Base-by-base conservation (phyloP, 2,113 vertebrate genomes). In the Sylvietta virens region DNA sequence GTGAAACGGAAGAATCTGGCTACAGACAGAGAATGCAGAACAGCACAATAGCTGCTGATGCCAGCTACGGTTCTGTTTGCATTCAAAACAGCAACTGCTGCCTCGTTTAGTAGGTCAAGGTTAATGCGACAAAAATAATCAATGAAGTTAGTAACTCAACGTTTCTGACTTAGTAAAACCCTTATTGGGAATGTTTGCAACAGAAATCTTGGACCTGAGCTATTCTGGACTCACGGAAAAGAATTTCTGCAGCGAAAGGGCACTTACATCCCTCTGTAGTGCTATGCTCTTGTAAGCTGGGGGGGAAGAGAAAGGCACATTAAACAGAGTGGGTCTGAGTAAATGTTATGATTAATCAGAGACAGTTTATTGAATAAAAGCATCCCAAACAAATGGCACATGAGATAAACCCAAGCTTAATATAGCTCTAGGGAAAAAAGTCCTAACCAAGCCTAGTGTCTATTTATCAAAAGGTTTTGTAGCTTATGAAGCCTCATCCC, bases 101-200 rank as follows among this genome's bases (percentile, higher is more conserved):
- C 65, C 88, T 93, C 47, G 27, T 70, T 89, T 89, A 87, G 58
- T 48, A 83, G 89, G 62, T 92, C 88, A 95, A 96, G 94, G 96
- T 92, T 89, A 97, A 90, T 48, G n/a, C 54, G 79, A 94, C 92
- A 93, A 88, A 94, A 96, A 80, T 51, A 92, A 95, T 94, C 94
- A 95, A 94, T 93, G 48, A 74, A 85, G 66, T 69, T 57, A 88
- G 54, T 15, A 78, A 78, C 6, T 17, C 47, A 48, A n/a, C 1
- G 11, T 45, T 83, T 74, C 69, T 56, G 51, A 62, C 51, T 81
- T 47, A 40, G 35, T 92, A 64, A 90, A 85, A 24, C 27, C 10
- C 2, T 42, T 86, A 56, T 5, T 61, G 1, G 3, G 30, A 74
- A 66, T 35, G 15, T 39, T 71, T 87, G 27, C 45, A 67, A 72